A percentile compares a stretch with the other conserved stretches of the same genome.
Evolutionary conservation across 2,797 vertebrate genomes (phyloP).

Genomic region (Gambelia wislizenii): DNA sequence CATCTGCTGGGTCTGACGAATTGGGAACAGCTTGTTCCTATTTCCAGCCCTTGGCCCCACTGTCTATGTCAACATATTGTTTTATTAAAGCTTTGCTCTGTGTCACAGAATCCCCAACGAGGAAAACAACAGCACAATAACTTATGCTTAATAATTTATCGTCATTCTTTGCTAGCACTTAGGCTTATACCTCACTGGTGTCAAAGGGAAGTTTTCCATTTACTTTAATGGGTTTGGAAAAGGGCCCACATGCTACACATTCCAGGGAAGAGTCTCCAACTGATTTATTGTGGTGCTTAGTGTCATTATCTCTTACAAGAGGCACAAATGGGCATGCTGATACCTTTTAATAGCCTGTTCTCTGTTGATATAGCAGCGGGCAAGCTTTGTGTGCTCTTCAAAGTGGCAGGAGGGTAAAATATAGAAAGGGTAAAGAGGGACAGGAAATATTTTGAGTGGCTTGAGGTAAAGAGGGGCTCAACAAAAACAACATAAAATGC

Average conservation of each 20-base stretch:
- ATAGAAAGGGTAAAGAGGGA: background rate
- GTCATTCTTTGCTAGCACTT: background rate
- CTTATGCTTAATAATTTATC: constrained; percentile 2
- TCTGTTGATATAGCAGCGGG: background rate
- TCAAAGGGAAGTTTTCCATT: constrained; percentile 8
- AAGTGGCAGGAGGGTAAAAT: background rate
- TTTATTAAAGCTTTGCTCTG: constrained; percentile 14
- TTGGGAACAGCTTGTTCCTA: constrained; percentile 31
- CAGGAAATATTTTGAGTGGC: background rate
- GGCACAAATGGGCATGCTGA: background rate
- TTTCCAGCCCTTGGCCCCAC: constrained; percentile 9
- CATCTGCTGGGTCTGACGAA: constrained; percentile 21
- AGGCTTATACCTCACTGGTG: background rate
- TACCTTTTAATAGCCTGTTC: background rate
- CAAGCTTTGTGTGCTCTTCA: background rate
- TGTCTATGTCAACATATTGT: constrained; percentile 20
- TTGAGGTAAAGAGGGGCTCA: background rate
- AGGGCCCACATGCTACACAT: background rate
- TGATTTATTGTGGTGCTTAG: background rate
- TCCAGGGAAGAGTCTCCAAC: background rate
- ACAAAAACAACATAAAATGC: background rate
- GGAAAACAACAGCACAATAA: constrained; percentile 7
- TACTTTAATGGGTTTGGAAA: constrained; percentile 25
- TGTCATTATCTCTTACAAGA: constrained; percentile 19
- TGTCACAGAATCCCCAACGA: background rate